Base-by-base conservation (phyloP, 2,888 invertebrate species). In the Drosophila eohydei region DNA sequence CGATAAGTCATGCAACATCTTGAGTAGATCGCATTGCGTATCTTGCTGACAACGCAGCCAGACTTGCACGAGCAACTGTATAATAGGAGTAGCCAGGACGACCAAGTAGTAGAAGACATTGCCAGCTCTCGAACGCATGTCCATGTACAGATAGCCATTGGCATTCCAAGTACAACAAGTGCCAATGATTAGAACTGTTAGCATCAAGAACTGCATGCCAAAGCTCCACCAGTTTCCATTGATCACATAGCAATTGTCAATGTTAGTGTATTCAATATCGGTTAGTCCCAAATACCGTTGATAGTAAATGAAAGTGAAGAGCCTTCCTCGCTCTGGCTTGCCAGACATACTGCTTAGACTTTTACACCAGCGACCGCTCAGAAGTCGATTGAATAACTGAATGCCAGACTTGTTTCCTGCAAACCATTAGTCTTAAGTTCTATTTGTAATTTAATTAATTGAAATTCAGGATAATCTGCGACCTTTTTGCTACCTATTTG, bases 251-350 rank as follows among this genome's bases (percentile, higher is more conserved):
- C 57, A 14, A 5, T 58, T 9, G 2, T 7, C 3, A 12, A 3
- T 9, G 6, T 2, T 48, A 16, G 63, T 60, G 57, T 73, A 74
- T n/a, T 74, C 60, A 11, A 74, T 64, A 30, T 73, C 60, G 30
- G 40, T 61, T 1, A 74, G 30, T 21, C 74, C 74, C 54, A 74
- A 41, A 21, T 74, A 74, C 1, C 74, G 68, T 50, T 74, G 73
- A 26, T 72, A 72, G 12, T 51, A 66, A 41, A 66, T 9, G 32
- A 72, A 72, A 16, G 36, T 34, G 0, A 65, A 14, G 8, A 72
- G 38, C n/a, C 72, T 57, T 4, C 54, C 9, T 6, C 41, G 28
- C 14, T 14, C 21, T 9, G 8, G 12, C 14, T n/a, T 32, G 11
- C 0, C 11, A 5, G 3, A n/a, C 68, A 60, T 69, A 36, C 32